A percentile compares a stretch with the other conserved stretches of the same genome.
phyloP scores from a whole-genome alignment of 2,113 vertebrate species.

The Tylochromis polylepis region DNA sequence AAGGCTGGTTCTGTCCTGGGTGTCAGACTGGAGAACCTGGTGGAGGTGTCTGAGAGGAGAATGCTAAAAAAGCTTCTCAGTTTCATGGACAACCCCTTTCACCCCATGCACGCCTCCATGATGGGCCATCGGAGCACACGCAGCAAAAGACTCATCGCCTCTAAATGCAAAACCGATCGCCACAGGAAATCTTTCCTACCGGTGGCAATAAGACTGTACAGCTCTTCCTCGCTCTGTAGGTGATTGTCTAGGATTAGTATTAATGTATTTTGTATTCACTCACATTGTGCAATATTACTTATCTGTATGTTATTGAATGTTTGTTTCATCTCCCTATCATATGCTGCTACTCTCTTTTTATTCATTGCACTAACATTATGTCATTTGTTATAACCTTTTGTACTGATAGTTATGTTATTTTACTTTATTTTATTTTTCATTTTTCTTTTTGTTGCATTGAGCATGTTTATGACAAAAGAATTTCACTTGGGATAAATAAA shows the following conservation, averaged over 20 bases:
- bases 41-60: too few species aligned
- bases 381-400: background rate
- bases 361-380: background rate
- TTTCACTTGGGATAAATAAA: fast-evolving
- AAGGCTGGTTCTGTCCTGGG: too few species aligned
- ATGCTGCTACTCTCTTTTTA: background rate
- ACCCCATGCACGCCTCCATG: too few species aligned
- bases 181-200: background rate
- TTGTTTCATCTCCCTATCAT: background rate
- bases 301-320: background rate
- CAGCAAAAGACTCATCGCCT: background rate
- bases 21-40: too few species aligned
- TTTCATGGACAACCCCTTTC: too few species aligned
- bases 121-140: background rate
- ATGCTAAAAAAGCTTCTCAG: too few species aligned
- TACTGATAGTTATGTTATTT: fast-evolving
- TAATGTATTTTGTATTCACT: fast-evolving
- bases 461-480: fast-evolving
- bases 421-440: fast-evolving
- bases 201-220: fast-evolving
- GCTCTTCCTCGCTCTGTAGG: background rate
- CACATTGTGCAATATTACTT: background rate
- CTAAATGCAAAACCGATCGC: background rate
- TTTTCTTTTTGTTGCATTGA: fast-evolving
- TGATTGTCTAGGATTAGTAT: background rate